Evolutionary conservation across 2,797 vertebrate genomes (phyloP), one percentile per base, ranked within the genome.

Genomic region (Coranthus polyacanthus): DNA sequence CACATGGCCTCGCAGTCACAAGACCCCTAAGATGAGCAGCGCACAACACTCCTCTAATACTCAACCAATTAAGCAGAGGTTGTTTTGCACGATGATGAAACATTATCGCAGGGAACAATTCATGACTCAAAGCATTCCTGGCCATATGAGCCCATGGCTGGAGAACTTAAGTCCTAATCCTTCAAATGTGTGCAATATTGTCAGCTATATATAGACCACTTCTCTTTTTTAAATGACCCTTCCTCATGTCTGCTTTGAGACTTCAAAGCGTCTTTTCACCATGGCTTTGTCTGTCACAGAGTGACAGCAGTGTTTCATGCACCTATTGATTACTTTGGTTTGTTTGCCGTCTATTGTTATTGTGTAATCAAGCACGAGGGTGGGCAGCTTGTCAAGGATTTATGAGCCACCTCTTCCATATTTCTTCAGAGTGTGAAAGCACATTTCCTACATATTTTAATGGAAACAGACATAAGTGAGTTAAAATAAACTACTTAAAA

Each of bases 71-170:
- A 96, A 93, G 95, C 89, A 91, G 95, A 96, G 93, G 91, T 94
- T 92, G 94, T 95, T 91, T 86, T 96, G 95, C 94, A 92, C 94
- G 95, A 94, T 97, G 97, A 97, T 82, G 91, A 90, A 97, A 99
- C 94, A 95, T 95, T 97, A 98, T 97, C 95, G 95, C 93, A 55
- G 94, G 95, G 96, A 96, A 97, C 96, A 98, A 97, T 97, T 96
- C 96, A 95, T 95, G 96, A 97, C 95, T 97, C 96, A 95, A 96
- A 96, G 93, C 96, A 98, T 98, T 98, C 96, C 96, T 83, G 92
- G 94, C 93, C 90, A 97, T 92, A 95, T 95, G 96, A 99, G 95
- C 94, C 93, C 85, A 46, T 72, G 90, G 91, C 94, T 87, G 86
- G 92, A 95, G 95, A 96, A 95, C 95, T 86, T 75, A 87, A 94